phyloP scores from a whole-genome alignment of 1,140 invertebrate genomes.

The Holotrichia oblita region DNA sequence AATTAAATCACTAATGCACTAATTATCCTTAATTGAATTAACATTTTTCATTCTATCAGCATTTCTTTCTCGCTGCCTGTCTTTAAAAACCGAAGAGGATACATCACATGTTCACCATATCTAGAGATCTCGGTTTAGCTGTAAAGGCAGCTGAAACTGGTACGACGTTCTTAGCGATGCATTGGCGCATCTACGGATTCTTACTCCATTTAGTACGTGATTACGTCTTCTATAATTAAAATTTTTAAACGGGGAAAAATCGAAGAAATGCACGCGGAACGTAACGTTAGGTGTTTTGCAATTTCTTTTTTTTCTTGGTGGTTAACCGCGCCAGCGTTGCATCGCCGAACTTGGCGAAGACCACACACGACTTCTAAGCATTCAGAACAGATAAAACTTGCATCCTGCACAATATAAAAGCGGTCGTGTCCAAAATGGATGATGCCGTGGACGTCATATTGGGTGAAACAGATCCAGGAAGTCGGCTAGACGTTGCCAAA shows the following conservation, averaged over 20 bases:
- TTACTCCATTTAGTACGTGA: constrained; percentile 12
- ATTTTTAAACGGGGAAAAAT: not conserved
- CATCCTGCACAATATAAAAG: not conserved
- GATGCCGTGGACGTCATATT: not conserved
- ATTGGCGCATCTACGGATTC: not conserved
- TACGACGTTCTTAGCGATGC: not conserved
- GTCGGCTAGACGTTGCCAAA: not conserved
- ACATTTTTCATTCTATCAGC: not conserved
- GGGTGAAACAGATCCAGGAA: not conserved
- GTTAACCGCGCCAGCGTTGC: not conserved
- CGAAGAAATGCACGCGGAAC: not conserved
- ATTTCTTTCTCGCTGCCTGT: not conserved
- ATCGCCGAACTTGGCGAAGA: not conserved
- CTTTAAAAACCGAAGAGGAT: not conserved
- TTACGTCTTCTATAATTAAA: constrained; percentile 9
- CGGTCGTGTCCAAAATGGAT: not conserved
- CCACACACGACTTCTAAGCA: constrained; percentile 5
- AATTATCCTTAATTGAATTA: constrained; percentile 9
- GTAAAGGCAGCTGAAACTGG: not conserved
- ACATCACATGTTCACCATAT: not conserved
- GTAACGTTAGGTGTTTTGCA: not conserved
- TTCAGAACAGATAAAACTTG: not conserved
- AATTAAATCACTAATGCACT: not conserved
- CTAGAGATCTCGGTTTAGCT: not conserved
- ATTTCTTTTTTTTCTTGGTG: not conserved